A percentile compares a stretch with the other conserved stretches of the same genome.
Evolutionary conservation across 2,888 invertebrate genomes (phyloP).

Genomic region (Marronus borbonicus): DNA sequence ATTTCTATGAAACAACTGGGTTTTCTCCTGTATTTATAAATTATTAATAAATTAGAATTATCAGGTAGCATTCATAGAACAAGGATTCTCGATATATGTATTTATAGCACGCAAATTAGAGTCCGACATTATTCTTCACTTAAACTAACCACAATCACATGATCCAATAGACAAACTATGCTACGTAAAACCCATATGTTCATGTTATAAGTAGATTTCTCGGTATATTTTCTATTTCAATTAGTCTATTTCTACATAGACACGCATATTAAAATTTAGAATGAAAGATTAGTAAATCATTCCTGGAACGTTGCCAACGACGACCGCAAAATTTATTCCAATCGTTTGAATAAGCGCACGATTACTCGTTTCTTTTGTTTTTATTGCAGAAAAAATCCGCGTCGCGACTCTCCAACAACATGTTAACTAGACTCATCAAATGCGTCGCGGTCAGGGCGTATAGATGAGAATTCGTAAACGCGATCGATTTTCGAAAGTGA

Average conservation of each 20-base stretch:
- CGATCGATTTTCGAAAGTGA: slow-evolving; percentile 20
- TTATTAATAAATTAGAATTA: too few species aligned
- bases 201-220: neutral
- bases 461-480: slow-evolving; percentile 8
- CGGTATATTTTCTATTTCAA: slow-evolving; percentile 10
- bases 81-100: too few species aligned
- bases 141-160: neutral
- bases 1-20: too few species aligned
- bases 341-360: slow-evolving; percentile 37
- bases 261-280: slow-evolving; percentile 33
- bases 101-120: too few species aligned
- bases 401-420: slow-evolving; percentile 16
- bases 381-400: slow-evolving; percentile 32
- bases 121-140: neutral
- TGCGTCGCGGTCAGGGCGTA: slow-evolving; percentile 1
- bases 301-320: slow-evolving; percentile 34
- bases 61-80: too few species aligned
- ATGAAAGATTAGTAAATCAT: slow-evolving; percentile 21
- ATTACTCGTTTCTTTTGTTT: slow-evolving; percentile 11
- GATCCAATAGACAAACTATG: neutral
- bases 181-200: neutral
- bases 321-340: slow-evolving; percentile 42
- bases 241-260: slow-evolving; percentile 3
- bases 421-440: slow-evolving; percentile 39
- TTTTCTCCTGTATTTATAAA: too few species aligned